A percentile compares a stretch with the other conserved stretches of the same genome.
phyloP scores from a whole-genome alignment of 2,797 vertebrate species.

The Mormyrus proboscirostris region DNA sequence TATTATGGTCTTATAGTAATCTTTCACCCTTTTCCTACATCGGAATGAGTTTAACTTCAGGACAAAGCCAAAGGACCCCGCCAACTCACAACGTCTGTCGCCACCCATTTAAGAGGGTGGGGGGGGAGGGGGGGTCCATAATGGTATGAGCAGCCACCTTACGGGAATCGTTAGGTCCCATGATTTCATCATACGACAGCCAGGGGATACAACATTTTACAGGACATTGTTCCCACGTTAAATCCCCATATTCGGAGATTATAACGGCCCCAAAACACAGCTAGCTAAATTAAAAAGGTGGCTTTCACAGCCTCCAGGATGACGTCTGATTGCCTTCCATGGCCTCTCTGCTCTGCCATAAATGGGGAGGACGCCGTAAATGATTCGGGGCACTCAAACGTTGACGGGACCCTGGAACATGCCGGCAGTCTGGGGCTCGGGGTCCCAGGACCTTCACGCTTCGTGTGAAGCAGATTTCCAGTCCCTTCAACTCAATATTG shows the following conservation, averaged over 20 bases:
- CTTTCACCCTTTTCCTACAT: background rate
- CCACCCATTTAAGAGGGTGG: background rate
- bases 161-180: background rate
- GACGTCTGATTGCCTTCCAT: background rate
- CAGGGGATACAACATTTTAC: background rate
- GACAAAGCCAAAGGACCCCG: background rate
- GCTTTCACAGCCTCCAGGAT: background rate
- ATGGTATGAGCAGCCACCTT: background rate
- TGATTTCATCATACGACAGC: background rate
- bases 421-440: background rate
- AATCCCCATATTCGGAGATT: background rate
- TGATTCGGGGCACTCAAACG: background rate
- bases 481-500: background rate
- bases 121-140: background rate
- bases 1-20: background rate
- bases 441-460: background rate
- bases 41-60: background rate
- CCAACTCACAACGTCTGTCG: background rate
- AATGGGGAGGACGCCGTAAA: background rate
- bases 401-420: background rate
- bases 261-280: background rate
- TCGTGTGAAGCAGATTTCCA: background rate
- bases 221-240: background rate
- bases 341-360: background rate
- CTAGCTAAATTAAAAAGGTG: background rate